Evolutionary conservation across 2,888 invertebrate species (phyloP).

Genomic region (Synergus japonicus): DNA sequence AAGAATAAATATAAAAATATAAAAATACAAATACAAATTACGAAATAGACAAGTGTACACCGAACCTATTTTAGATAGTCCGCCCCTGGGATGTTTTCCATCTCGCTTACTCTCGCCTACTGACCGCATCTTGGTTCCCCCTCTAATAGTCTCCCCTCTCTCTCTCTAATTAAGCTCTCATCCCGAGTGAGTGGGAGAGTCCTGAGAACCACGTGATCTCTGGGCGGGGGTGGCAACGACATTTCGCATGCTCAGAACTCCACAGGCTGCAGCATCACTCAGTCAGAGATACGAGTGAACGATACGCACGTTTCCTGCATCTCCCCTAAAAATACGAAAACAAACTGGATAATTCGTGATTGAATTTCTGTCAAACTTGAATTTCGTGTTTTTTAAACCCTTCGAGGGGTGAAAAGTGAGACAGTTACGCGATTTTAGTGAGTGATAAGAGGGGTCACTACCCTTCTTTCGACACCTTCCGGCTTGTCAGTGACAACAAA

Average conservation of each 20-base stretch:
- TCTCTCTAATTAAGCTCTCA: slow-evolving; percentile 57
- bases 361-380: background rate
- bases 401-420: background rate
- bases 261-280: slow-evolving; percentile 69
- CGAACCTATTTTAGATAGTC: background rate
- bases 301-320: slow-evolving; percentile 44
- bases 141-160: slow-evolving; percentile 47
- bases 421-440: background rate
- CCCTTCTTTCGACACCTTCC: background rate
- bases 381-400: background rate
- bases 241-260: slow-evolving; percentile 77
- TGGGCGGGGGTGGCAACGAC: slow-evolving; percentile 75
- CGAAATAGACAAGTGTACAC: background rate
- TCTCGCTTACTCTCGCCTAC: slow-evolving; percentile 28
- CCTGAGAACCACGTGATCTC: slow-evolving; percentile 70
- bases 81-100: slow-evolving; percentile 22
- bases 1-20: background rate
- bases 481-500: slow-evolving; percentile 1
- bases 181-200: slow-evolving; percentile 47
- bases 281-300: slow-evolving; percentile 48
- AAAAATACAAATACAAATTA: background rate
- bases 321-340: background rate
- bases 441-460: slow-evolving; percentile 13
- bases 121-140: slow-evolving; percentile 32
- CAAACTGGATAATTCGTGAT: background rate